These are phyloP conservation scores for Ornithoptera priamus DNA, from an alignment of 2,888 invertebrate species.

Conservation along the genomic window DNA sequence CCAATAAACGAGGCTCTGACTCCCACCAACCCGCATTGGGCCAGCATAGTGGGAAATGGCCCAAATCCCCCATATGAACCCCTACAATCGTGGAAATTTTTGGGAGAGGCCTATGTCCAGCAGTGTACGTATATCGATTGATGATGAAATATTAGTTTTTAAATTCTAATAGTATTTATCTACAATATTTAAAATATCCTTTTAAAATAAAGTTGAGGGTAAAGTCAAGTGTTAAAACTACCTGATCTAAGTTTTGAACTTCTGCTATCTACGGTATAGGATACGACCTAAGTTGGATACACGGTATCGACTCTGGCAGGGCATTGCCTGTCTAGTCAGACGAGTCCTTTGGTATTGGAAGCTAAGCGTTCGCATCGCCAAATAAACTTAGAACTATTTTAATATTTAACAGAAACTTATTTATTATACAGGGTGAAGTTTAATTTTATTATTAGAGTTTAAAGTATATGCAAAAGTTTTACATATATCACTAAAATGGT, in stretches of 20 bases:
- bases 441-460: too few relatives aligned
- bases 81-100: too few relatives aligned
- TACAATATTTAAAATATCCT: too few relatives aligned
- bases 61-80: too few relatives aligned
- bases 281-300: constrained; percentile 2
- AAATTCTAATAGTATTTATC: too few relatives aligned
- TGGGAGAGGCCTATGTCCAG: too few relatives aligned
- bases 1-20: too few relatives aligned
- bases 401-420: not conserved
- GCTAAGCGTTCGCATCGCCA: not conserved
- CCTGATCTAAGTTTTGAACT: not conserved
- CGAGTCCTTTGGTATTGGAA: constrained; percentile 4
- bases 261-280: not conserved
- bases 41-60: too few relatives aligned
- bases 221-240: not conserved
- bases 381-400: not conserved
- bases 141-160: too few relatives aligned
- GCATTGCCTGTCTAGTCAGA: constrained; percentile 30
- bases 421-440: not conserved
- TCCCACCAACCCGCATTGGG: too few relatives aligned
- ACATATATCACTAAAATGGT: not conserved
- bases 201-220: too few relatives aligned
- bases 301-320: constrained; percentile 10
- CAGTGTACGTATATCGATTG: too few relatives aligned
- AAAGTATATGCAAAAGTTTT: not conserved